Base-by-base conservation (phyloP, 1,140 invertebrate species). In the Ceratina calcarata region DNA sequence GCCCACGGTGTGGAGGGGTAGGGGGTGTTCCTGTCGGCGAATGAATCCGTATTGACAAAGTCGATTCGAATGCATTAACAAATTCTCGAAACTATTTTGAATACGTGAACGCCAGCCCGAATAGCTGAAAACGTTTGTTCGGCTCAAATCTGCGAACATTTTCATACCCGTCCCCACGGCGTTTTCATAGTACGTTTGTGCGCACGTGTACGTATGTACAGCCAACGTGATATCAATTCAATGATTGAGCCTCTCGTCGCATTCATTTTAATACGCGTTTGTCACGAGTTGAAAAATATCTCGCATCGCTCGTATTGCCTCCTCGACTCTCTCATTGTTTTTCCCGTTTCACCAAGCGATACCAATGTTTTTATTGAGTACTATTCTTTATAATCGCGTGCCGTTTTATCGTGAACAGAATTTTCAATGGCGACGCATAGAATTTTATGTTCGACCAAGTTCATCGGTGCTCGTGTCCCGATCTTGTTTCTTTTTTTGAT, bases 81-180 rank as follows among this genome's bases (percentile, higher is more conserved):
- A 64, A 78, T 78, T 78, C 70, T 72, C 76, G 51, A 22, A 70
- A 61, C 60, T 72, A 72, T 72, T 78, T 65, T 27, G 68, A 64
- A 72, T 57, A 64, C 69, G 60, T 16, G 16, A 62, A 45, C n/a
- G 55, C 8, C 7, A 10, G 7, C 18, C 18, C 20, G 71, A 78
- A 78, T 37, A 78, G 58, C 22, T 71, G 15, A 10, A 72, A 78
- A 51, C 45, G 68, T 71, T 72, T 55, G 75, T n/a, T 3, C n/a
- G 20, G n/a, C 12, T 6, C 18, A 10, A 70, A 62, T 20, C n/a
- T 3, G 16, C n/a, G 7, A 45, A 24, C 45, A 45, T 64, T 72
- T 37, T 72, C 58, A 53, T 72, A 32, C 76, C 10, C 15, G 37
- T 51, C 10, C 37, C 15, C 53, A 62, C 20, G 16, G 45, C 3